phyloP scores from a whole-genome alignment of 2,797 vertebrate genomes.

The Typhlichthys eigenmanni region DNA sequence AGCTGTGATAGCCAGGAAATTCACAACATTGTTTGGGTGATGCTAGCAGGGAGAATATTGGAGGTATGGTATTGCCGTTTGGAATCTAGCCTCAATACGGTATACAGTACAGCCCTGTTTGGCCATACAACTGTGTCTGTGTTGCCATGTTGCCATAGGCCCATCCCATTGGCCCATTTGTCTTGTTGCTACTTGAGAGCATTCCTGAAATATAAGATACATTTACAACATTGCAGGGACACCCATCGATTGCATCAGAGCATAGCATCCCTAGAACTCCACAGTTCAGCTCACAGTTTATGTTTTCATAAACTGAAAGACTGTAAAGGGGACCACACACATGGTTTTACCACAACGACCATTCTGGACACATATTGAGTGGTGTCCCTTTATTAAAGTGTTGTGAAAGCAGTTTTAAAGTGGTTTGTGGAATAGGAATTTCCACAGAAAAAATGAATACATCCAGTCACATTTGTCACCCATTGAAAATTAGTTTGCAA shows the following conservation, averaged over 20 bases:
- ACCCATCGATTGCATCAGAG: neutral
- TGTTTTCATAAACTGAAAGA: too few relatives aligned
- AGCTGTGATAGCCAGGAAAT: constrained; percentile 5
- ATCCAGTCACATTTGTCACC: too few relatives aligned
- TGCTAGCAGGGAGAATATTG: constrained; percentile 22
- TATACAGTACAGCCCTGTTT: constrained; percentile 14
- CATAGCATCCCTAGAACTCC: too few relatives aligned
- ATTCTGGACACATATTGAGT: too few relatives aligned
- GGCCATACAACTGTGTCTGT: constrained; percentile 31
- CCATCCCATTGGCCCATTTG: constrained; percentile 13
- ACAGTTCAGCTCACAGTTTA: too few relatives aligned
- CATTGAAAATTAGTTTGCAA: too few relatives aligned
- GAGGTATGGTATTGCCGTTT: constrained; percentile 9
- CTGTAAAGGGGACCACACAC: too few relatives aligned
- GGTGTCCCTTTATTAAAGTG: too few relatives aligned
- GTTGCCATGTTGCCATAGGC: constrained; percentile 28
- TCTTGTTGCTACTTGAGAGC: neutral
- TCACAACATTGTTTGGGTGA: constrained; percentile 38
- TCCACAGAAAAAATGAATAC: too few relatives aligned
- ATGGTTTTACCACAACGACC: too few relatives aligned
- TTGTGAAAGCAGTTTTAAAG: too few relatives aligned
- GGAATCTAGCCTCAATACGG: constrained; percentile 55
- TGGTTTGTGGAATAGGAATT: too few relatives aligned
- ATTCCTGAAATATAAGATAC: constrained; percentile 3
- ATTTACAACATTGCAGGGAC: neutral